These are phyloP conservation scores for Lepeophtheirus nordmannii DNA, from an alignment of 2,888 invertebrate genomes.

Conservation along the genomic window DNA sequence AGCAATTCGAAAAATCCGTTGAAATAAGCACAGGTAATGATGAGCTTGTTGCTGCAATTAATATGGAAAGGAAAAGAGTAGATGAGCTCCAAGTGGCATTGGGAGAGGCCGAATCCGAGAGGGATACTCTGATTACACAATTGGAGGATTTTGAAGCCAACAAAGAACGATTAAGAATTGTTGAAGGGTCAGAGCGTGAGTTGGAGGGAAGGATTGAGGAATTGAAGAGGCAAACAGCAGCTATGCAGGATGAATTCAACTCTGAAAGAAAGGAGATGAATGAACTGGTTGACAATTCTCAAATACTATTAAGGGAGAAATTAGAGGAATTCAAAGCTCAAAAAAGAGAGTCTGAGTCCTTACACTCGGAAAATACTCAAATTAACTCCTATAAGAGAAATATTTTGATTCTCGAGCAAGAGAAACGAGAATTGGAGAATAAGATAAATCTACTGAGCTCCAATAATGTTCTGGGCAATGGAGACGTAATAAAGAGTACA, in stretches of 20 bases:
- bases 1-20: background rate
- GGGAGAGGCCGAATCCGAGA: conserved; percentile 13
- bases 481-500: background rate
- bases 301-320: conserved; percentile 15
- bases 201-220: conserved; percentile 24
- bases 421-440: conserved; percentile 25
- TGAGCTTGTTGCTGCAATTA: conserved; percentile 3
- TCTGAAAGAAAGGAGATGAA: conserved; percentile 15
- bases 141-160: conserved; percentile 32
- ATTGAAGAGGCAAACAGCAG: conserved; percentile 25
- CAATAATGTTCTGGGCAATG: background rate
- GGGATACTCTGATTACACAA: conserved; percentile 26
- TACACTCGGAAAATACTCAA: conserved; percentile 19
- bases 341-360: background rate
- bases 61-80: conserved; percentile 16
- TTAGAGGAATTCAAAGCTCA: conserved; percentile 10
- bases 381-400: conserved; percentile 14
- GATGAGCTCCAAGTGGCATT: conserved; percentile 22
- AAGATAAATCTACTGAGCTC: background rate
- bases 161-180: conserved; percentile 28
- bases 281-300: conserved; percentile 10
- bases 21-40: background rate
- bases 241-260: conserved; percentile 19
- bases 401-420: conserved; percentile 25
- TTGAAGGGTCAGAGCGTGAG: conserved; percentile 25